Conservation (phyloP, 2,888 invertebrate species). For the Scelioninae gen. 2 region DNA sequence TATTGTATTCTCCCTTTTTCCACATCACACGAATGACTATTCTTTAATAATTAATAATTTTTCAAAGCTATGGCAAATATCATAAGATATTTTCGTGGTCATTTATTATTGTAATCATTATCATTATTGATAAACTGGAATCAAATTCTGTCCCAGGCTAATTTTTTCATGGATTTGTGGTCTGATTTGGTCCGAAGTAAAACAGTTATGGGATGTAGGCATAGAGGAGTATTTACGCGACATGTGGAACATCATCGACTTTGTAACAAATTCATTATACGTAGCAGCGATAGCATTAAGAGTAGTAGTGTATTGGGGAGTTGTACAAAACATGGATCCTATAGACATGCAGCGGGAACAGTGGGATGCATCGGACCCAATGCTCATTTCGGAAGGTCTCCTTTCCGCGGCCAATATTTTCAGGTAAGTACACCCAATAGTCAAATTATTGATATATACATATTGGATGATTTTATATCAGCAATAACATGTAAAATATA, state of each 20-base stretch:
- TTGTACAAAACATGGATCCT: constrained; percentile 84
- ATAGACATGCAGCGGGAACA: constrained; percentile 86
- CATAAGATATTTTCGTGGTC: no score
- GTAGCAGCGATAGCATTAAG: constrained; percentile 97
- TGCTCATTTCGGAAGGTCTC: constrained; percentile 95
- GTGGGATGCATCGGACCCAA: constrained; percentile 99
- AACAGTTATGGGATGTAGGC: constrained; percentile 98
- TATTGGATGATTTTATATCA: no score
- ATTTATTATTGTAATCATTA: no score
- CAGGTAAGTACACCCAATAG: constrained; percentile 76
- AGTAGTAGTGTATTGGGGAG: constrained; percentile 96
- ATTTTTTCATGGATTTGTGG: constrained; percentile 97
- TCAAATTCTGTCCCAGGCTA: constrained; percentile 75
- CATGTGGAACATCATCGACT: constrained; percentile 99
- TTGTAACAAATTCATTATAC: constrained; percentile 98
- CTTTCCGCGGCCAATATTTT: constrained; percentile 99
- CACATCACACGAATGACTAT: no score
- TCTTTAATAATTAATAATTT: no score
- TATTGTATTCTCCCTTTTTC: no score
- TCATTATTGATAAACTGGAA: background rate
- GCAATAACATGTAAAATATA: no score
- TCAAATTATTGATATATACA: no score
- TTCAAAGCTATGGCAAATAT: no score
- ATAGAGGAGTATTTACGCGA: constrained; percentile 97
- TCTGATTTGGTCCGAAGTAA: constrained; percentile 98